A percentile compares a stretch with the other conserved stretches of the same genome.
Evolutionary conservation across 2,113 vertebrate genomes (phyloP).

Genomic region (Noturus placidus): DNA sequence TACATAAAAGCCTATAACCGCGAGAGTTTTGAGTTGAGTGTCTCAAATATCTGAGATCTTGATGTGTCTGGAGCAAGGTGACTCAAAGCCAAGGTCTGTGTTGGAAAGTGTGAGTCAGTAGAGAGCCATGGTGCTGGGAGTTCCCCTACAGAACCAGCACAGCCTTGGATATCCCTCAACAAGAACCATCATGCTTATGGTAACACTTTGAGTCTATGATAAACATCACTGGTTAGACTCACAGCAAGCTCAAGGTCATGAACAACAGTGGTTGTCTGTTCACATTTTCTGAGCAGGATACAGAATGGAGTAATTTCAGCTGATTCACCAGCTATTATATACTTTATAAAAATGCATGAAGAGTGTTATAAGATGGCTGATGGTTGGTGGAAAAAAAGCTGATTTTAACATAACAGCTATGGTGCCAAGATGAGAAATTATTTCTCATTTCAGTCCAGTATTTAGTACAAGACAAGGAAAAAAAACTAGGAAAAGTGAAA

Average conservation of each 20-base stretch:
- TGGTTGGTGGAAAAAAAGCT: background rate
- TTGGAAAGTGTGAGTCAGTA: conserved; percentile 47
- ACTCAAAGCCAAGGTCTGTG: conserved; percentile 28
- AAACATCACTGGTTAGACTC: conserved; percentile 39
- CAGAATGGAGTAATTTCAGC: conserved; percentile 12
- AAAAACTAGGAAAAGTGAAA: background rate
- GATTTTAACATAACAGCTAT: background rate
- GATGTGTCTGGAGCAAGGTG: conserved; percentile 8
- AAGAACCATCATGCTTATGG: conserved; percentile 33
- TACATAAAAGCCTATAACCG: background rate
- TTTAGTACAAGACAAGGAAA: background rate
- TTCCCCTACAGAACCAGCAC: conserved; percentile 34
- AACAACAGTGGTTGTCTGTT: background rate
- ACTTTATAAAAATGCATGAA: background rate
- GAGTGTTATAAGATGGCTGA: conserved; percentile 9
- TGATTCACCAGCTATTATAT: conserved; percentile 15
- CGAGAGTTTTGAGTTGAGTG: background rate
- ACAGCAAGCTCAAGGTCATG: conserved; percentile 9
- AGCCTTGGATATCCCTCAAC: conserved; percentile 41
- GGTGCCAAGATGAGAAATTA: background rate
- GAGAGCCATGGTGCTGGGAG: conserved; percentile 15
- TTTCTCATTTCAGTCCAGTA: background rate
- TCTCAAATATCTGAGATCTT: background rate
- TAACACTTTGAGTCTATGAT: conserved; percentile 22
- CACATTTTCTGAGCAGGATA: background rate